A percentile compares a stretch with the other conserved stretches of the same genome.
These are phyloP conservation scores for Timema podura DNA, from an alignment of 2,888 invertebrate genomes.

Conservation along the genomic window DNA sequence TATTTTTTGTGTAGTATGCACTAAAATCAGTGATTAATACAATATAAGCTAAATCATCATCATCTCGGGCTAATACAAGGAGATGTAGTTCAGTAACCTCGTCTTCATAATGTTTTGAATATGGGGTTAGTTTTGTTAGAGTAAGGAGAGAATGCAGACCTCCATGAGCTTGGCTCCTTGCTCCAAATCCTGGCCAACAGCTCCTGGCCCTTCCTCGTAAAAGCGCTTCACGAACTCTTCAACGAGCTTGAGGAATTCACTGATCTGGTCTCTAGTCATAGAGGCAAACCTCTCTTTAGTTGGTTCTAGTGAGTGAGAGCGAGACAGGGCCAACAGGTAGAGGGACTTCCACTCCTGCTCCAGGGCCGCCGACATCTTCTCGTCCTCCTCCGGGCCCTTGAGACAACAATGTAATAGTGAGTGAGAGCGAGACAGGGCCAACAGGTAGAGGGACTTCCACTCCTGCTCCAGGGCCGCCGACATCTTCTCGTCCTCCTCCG, in stretches of 20 bases:
- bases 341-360: constrained; percentile 66
- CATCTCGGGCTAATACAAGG: no score
- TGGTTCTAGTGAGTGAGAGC: constrained; percentile 64
- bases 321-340: constrained; percentile 64
- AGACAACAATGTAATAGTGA: no score
- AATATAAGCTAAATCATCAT: no score
- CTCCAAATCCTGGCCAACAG: constrained; percentile 74
- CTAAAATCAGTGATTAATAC: no score
- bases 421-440: no score
- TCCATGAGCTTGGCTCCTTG: constrained; percentile 66
- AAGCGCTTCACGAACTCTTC: constrained; percentile 69
- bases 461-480: no score
- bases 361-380: constrained; percentile 55
- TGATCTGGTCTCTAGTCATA: constrained; percentile 71
- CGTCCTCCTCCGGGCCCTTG: constrained; percentile 46
- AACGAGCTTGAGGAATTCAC: constrained; percentile 57
- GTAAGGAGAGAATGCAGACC: constrained; percentile 36
- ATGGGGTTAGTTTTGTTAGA: not conserved
- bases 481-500: no score
- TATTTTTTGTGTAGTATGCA: no score
- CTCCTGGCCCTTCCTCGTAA: constrained; percentile 71
- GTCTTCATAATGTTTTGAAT: not conserved
- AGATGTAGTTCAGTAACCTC: not conserved
- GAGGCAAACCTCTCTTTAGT: constrained; percentile 85
- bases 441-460: no score